These are phyloP conservation scores for Calyptommatus sinebrachiatus DNA, from an alignment of 2,113 vertebrate genomes.

Conservation along the genomic window DNA sequence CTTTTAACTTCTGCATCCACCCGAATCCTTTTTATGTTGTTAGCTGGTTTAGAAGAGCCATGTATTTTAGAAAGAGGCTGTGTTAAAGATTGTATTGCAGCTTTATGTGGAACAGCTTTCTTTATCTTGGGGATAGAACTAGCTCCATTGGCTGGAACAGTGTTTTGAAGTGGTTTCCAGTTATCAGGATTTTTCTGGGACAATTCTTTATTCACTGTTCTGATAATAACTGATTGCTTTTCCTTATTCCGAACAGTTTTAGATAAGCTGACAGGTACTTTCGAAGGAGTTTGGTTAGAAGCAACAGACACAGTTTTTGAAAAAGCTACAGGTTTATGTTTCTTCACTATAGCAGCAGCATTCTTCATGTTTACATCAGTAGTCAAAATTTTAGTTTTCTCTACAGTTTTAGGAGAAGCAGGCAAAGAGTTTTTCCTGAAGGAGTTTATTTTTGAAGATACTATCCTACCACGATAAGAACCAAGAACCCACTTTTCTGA, in stretches of 20 bases:
- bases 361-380: conserved; percentile 17
- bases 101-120: conserved; percentile 21
- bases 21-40: conserved; percentile 62
- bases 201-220: conserved; percentile 25
- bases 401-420: conserved; percentile 36
- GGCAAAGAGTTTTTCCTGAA: conserved; percentile 75
- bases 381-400: conserved; percentile 17
- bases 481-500: conserved; percentile 78
- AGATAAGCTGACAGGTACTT: conserved; percentile 31
- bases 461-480: conserved; percentile 83
- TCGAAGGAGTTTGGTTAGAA: conserved; percentile 56
- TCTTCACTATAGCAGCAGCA: conserved; percentile 23
- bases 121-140: conserved; percentile 19
- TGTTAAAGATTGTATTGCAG: conserved; percentile 26
- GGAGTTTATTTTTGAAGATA: conserved; percentile 89
- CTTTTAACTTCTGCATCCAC: conserved; percentile 75
- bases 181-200: conserved; percentile 26
- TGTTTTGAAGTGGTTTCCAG: conserved; percentile 17
- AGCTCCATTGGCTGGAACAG: conserved; percentile 7
- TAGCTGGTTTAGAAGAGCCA: conserved; percentile 29
- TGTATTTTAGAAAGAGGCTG: conserved; percentile 22
- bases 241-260: conserved; percentile 18
- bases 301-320: conserved; percentile 28
- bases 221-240: conserved; percentile 27
- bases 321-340: conserved; percentile 40